Evolutionary conservation across 1,140 invertebrate genomes (phyloP).

Genomic region (Wiebesia pumilae): DNA sequence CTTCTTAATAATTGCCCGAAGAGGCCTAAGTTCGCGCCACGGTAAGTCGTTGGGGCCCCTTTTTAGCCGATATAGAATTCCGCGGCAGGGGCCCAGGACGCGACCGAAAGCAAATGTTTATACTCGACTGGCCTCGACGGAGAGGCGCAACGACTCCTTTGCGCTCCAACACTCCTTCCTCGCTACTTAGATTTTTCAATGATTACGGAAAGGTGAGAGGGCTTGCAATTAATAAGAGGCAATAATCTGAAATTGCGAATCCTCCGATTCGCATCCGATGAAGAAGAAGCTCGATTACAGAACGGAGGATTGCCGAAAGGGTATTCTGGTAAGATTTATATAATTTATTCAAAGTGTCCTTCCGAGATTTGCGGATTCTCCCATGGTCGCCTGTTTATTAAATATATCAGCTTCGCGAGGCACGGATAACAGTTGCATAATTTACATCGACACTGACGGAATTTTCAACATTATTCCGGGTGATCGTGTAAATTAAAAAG

Average conservation of each 20-base stretch:
- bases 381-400: background rate
- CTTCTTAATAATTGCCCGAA: conserved; percentile 26
- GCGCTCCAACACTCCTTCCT: background rate
- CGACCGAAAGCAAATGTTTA: conserved; percentile 35
- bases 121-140: background rate
- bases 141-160: no score
- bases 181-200: background rate
- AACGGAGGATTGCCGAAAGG: background rate
- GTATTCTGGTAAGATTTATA: background rate
- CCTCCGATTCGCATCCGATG: no score
- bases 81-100: conserved; percentile 4
- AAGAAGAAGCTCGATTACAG: no score
- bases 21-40: background rate
- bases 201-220: background rate
- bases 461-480: background rate
- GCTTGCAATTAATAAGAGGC: background rate
- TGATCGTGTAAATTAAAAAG: background rate
- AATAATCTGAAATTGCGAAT: background rate
- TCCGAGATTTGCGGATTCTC: background rate
- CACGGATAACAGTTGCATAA: background rate
- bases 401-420: background rate
- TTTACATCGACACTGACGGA: background rate
- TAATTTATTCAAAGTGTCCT: background rate
- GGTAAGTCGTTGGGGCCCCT: background rate
- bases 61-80: conserved; percentile 40